A percentile compares a stretch with the other conserved stretches of the same genome.
Conservation (phyloP, 2,113 vertebrate species). For the Callipepla californica region DNA sequence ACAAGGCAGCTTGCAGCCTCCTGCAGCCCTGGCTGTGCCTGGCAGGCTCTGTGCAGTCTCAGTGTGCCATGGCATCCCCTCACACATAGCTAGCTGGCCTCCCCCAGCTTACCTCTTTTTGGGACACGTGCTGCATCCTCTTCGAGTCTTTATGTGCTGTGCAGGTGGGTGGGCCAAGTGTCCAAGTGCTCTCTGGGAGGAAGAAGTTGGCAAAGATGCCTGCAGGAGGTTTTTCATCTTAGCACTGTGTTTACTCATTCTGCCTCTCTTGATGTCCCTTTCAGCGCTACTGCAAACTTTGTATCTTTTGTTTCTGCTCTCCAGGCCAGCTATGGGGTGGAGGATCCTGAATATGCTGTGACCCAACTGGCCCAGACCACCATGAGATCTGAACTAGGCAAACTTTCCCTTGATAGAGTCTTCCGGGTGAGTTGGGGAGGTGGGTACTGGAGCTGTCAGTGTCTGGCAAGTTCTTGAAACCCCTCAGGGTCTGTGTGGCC, state of each 20-base stretch:
- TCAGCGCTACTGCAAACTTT: not conserved
- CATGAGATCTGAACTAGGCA: conserved; percentile 97
- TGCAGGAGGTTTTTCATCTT: not conserved
- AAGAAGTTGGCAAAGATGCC: not conserved
- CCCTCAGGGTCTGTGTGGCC: rapidly evolving
- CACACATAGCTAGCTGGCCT: not conserved
- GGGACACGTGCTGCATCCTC: not conserved
- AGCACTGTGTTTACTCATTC: not conserved
- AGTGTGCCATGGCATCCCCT: not conserved
- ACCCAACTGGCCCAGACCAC: conserved; percentile 97
- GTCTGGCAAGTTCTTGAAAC: not conserved
- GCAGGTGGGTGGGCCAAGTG: too few relatives aligned
- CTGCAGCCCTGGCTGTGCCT: not conserved
- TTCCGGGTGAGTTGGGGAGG: conserved; percentile 86
- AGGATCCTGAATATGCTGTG: conserved; percentile 96
- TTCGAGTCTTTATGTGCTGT: not conserved
- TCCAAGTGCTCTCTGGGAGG: not conserved
- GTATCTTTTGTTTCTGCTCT: not conserved
- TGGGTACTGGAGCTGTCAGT: rapidly evolving
- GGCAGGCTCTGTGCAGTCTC: rapidly evolving
- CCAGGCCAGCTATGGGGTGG: conserved; percentile 95
- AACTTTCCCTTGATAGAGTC: conserved; percentile 94
- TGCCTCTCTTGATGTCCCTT: not conserved
- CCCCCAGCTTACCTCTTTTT: not conserved
- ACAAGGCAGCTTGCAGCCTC: not conserved